A percentile compares a stretch with the other conserved stretches of the same genome.
These are phyloP conservation scores for Caenorhabditis zanzibari DNA, from an alignment of 2,888 invertebrate genomes.

Conservation along the genomic window DNA sequence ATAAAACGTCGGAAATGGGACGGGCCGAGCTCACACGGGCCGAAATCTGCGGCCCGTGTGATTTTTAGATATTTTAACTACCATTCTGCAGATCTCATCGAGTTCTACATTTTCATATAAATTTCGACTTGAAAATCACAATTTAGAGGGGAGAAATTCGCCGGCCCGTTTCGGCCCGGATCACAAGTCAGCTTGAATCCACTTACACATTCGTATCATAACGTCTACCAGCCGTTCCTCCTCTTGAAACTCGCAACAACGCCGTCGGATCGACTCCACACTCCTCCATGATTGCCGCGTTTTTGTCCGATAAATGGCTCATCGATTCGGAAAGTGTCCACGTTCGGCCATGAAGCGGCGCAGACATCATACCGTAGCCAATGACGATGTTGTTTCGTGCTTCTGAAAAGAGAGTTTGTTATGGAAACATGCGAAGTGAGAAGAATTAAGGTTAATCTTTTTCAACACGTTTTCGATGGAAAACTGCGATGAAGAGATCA, in stretches of 20 bases:
- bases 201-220: conserved; percentile 66
- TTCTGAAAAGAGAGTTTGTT: conserved; percentile 39
- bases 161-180: too few species aligned
- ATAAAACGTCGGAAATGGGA: too few species aligned
- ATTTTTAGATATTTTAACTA: too few species aligned
- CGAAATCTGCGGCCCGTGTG: too few species aligned
- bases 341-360: conserved; percentile 52
- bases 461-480: not conserved
- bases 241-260: conserved; percentile 59
- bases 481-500: not conserved
- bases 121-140: too few species aligned
- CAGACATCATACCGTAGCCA: conserved; percentile 68
- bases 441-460: conserved; percentile 35
- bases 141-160: too few species aligned
- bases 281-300: conserved; percentile 75
- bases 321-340: conserved; percentile 77
- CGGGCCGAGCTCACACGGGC: too few species aligned
- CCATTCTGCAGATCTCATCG: too few species aligned
- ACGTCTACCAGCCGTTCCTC: conserved; percentile 63
- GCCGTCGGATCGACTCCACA: conserved; percentile 67
- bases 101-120: too few species aligned
- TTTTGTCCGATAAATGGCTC: conserved; percentile 77
- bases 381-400: conserved; percentile 62
- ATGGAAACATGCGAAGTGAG: not conserved
- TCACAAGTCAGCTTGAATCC: too few species aligned